Conservation (phyloP, 2,888 invertebrate species). For the Apamea epomidion region DNA sequence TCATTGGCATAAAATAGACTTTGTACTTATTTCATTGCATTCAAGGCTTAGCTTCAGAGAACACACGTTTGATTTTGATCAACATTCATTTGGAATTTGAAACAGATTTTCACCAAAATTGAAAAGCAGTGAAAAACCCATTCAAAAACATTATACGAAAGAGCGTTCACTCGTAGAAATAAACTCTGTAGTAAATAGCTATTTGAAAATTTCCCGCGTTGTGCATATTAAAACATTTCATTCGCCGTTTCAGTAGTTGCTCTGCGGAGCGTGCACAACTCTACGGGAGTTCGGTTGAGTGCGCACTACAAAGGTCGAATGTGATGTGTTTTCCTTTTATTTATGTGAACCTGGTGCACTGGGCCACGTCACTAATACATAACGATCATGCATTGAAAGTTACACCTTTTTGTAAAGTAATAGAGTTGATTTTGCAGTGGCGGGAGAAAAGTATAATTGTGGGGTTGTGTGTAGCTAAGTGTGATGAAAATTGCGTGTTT, state of each 20-base stretch:
- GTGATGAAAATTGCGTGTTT: constrained; percentile 56
- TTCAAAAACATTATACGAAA: constrained; percentile 24
- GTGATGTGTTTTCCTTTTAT: constrained; percentile 83
- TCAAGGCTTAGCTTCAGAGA: not conserved
- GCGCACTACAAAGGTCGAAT: constrained; percentile 82
- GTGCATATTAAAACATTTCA: constrained; percentile 81
- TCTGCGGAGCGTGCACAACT: constrained; percentile 79
- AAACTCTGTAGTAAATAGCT: constrained; percentile 71
- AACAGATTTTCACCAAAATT: constrained; percentile 17
- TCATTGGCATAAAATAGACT: not conserved
- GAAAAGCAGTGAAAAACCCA: not conserved
- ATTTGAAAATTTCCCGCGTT: constrained; percentile 76
- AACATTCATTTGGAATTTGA: not conserved
- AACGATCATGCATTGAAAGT: constrained; percentile 8
- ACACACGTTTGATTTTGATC: not conserved
- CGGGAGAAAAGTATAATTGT: constrained; percentile 19
- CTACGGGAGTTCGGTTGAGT: constrained; percentile 83
- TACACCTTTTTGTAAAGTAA: not conserved
- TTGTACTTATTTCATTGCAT: not conserved
- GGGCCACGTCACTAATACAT: constrained; percentile 57
- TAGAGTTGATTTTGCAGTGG: constrained; percentile 30
- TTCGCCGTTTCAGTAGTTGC: constrained; percentile 82
- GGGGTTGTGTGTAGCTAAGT: constrained; percentile 56
- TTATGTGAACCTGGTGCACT: constrained; percentile 79
- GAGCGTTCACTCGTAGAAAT: constrained; percentile 54